These are phyloP conservation scores for Phoxinus phoxinus DNA, from an alignment of 2,113 vertebrate species.

Conservation along the genomic window DNA sequence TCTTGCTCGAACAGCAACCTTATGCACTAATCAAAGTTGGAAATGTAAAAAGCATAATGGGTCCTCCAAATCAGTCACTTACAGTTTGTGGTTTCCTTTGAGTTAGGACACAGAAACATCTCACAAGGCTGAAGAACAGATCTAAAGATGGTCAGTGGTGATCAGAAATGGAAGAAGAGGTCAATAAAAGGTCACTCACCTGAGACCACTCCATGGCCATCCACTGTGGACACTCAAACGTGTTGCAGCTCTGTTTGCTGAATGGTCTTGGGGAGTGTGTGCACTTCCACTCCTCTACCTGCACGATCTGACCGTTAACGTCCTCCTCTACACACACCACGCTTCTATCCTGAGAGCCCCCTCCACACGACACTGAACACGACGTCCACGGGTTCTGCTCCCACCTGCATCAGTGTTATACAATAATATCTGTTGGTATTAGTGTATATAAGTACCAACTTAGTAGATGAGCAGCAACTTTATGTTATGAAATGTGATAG, in stretches of 20 bases:
- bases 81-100: not conserved
- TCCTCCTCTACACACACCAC: slow-evolving; percentile 92
- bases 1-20: too few relatives aligned
- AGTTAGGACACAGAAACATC: not conserved
- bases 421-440: not conserved
- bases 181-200: slow-evolving; percentile 72
- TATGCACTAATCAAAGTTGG: too few relatives aligned
- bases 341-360: slow-evolving; percentile 87
- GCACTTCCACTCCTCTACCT: slow-evolving; percentile 95
- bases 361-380: slow-evolving; percentile 90
- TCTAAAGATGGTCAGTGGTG: not conserved
- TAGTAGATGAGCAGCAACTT: not conserved
- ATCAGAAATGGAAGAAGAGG: not conserved
- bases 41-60: too few relatives aligned
- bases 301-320: slow-evolving; percentile 82
- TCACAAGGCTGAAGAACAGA: not conserved
- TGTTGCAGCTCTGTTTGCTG: slow-evolving; percentile 85
- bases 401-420: slow-evolving; percentile 76
- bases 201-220: slow-evolving; percentile 95
- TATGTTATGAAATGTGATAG: not conserved
- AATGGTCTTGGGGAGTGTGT: slow-evolving; percentile 86
- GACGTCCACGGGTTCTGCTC: slow-evolving; percentile 93
- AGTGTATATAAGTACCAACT: not conserved
- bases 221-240: slow-evolving; percentile 91
- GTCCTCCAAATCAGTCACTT: not conserved